Evolutionary conservation across 37 sponge, comb jelly and placozoan species (phyloP).

Genomic region (Axinella damicornis): DNA sequence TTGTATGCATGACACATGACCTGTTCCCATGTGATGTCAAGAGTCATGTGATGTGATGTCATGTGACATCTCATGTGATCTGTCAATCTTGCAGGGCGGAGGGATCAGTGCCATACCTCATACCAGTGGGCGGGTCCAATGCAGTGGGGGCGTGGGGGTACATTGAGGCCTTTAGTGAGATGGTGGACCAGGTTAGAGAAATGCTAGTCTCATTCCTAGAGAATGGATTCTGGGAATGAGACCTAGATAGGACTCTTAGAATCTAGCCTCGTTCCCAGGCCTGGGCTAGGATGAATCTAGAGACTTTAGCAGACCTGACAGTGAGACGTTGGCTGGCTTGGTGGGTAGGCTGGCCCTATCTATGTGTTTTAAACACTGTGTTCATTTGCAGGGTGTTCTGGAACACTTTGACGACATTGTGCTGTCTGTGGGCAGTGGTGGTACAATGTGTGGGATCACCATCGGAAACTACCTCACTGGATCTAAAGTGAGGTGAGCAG

Average conservation of each 20-base stretch:
- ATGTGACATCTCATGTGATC: not conserved
- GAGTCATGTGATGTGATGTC: not conserved
- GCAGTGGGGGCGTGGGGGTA: conserved; percentile 82
- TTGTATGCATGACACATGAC: too few relatives aligned
- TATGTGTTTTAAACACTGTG: not conserved
- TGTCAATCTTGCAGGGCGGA: conserved; percentile 39
- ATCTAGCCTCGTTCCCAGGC: too few relatives aligned
- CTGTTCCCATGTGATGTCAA: too few relatives aligned
- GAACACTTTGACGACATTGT: conserved; percentile 89
- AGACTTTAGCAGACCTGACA: too few relatives aligned
- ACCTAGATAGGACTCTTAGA: too few relatives aligned
- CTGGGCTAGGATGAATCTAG: too few relatives aligned
- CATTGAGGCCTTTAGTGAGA: conserved; percentile 85
- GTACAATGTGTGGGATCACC: conserved; percentile 71
- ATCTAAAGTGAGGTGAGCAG: conserved; percentile 70
- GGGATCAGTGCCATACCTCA: conserved; percentile 68
- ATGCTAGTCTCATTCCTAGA: not conserved
- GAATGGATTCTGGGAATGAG: not conserved
- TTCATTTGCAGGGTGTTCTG: conserved; percentile 62
- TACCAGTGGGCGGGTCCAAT: conserved; percentile 87
- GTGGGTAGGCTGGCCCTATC: not conserved
- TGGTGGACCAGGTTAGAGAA: conserved; percentile 70
- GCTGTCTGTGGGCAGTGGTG: conserved; percentile 77
- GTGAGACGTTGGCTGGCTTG: not conserved
- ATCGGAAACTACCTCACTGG: conserved; percentile 84